Evolutionary conservation across 1,140 invertebrate species (phyloP).

Genomic region (Linepithema humile): DNA sequence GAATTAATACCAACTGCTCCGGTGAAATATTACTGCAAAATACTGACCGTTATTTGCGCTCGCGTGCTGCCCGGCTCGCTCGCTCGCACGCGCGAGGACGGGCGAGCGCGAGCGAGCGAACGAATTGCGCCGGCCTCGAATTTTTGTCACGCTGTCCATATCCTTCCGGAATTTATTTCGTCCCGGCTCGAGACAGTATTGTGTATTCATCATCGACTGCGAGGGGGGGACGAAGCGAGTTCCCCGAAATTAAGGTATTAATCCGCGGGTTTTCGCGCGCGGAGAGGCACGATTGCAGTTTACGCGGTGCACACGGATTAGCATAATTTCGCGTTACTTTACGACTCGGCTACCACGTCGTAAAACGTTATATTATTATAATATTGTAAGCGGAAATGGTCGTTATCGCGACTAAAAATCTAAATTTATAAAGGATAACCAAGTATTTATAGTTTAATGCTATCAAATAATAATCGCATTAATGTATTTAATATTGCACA

Average conservation of each 20-base stretch:
- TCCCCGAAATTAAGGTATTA: constrained; percentile 55
- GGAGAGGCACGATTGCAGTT: constrained; percentile 28
- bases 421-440: constrained; percentile 20
- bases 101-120: constrained; percentile 1
- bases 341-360: constrained; percentile 28
- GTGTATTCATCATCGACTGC: constrained; percentile 56
- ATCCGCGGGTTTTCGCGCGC: constrained; percentile 44
- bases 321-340: constrained; percentile 52
- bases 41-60: constrained; percentile 84
- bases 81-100: background rate
- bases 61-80: constrained; percentile 61
- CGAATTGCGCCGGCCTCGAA: constrained; percentile 60
- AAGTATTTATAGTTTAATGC: constrained; percentile 19
- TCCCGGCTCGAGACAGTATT: constrained; percentile 46
- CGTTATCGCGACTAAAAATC: constrained; percentile 13
- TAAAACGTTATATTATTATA: constrained; percentile 52
- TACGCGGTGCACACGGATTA: constrained; percentile 43
- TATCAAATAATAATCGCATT: background rate
- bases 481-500: constrained; percentile 24
- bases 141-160: constrained; percentile 67
- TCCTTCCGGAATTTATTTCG: constrained; percentile 62
- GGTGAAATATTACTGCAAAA: constrained; percentile 85
- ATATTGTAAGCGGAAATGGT: constrained; percentile 47
- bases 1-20: constrained; percentile 85
- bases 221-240: background rate